These are phyloP conservation scores for Eristalis pertinax DNA, from an alignment of 2,888 invertebrate species.

Conservation along the genomic window DNA sequence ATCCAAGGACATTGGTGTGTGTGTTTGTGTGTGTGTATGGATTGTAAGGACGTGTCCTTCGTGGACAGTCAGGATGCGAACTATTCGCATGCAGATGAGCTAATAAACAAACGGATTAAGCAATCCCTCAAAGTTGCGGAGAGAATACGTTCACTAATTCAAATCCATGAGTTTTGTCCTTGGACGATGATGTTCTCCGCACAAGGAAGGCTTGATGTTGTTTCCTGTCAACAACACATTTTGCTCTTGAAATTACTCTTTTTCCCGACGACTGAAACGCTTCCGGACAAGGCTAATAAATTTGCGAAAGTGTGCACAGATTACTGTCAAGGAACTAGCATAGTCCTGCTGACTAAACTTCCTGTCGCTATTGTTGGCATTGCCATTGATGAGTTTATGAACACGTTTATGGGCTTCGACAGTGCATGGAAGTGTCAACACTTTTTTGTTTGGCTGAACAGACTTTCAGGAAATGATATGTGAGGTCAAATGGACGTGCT, in stretches of 20 bases:
- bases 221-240: slow-evolving; percentile 53
- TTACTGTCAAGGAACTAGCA: not conserved
- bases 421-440: not conserved
- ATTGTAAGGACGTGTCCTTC: not conserved
- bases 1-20: no score
- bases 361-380: not conserved
- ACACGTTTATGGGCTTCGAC: not conserved
- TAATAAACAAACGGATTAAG: slow-evolving; percentile 17
- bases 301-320: not conserved
- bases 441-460: not conserved
- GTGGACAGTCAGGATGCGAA: not conserved
- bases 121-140: not conserved
- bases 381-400: not conserved
- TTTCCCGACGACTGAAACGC: not conserved
- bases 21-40: not conserved
- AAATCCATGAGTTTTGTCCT: not conserved
- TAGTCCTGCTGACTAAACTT: not conserved
- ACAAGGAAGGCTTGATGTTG: slow-evolving; percentile 13
- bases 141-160: not conserved
- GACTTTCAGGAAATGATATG: not conserved
- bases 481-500: not conserved
- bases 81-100: slow-evolving; percentile 22
- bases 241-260: not conserved
- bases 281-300: not conserved
- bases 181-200: not conserved